Percentiles rank a stretch among this genome's conserved stretches.
Conservation (phyloP, 2,797 vertebrate species). For the Podargus strigoides region DNA sequence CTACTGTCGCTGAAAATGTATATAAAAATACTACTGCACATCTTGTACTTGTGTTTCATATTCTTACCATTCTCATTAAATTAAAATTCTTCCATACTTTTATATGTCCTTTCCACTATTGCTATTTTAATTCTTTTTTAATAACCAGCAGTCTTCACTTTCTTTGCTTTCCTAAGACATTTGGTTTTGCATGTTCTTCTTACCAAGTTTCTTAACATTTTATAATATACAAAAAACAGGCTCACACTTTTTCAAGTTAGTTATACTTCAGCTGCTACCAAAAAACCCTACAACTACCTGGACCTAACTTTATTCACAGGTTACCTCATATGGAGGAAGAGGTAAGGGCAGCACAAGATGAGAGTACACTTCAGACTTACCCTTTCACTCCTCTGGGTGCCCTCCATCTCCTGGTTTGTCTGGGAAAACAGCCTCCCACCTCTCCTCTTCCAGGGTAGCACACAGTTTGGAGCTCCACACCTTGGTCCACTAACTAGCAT, state of each 20-base stretch:
- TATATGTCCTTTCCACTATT: background rate
- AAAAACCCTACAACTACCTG: rapidly evolving
- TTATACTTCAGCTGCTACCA: background rate
- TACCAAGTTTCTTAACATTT: background rate
- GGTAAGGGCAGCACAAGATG: background rate
- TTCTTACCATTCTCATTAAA: background rate
- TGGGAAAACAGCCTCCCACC: background rate
- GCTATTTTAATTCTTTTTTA: background rate
- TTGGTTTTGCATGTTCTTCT: background rate
- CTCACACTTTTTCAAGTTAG: background rate
- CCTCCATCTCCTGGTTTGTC: background rate
- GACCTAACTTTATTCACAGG: background rate
- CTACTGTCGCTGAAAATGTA: background rate
- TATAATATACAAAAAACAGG: background rate
- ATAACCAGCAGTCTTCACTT: background rate
- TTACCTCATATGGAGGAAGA: background rate
- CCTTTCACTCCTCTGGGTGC: background rate
- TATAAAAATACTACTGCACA: background rate
- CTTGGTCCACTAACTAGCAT: background rate
- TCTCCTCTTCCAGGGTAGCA: background rate
- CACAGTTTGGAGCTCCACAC: background rate
- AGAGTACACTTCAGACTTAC: background rate
- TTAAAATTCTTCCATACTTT: background rate
- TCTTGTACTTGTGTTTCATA: background rate
- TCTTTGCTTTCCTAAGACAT: background rate